Evolutionary conservation across 2,888 invertebrate genomes (phyloP).

Genomic region (Capitulum mitella): DNA sequence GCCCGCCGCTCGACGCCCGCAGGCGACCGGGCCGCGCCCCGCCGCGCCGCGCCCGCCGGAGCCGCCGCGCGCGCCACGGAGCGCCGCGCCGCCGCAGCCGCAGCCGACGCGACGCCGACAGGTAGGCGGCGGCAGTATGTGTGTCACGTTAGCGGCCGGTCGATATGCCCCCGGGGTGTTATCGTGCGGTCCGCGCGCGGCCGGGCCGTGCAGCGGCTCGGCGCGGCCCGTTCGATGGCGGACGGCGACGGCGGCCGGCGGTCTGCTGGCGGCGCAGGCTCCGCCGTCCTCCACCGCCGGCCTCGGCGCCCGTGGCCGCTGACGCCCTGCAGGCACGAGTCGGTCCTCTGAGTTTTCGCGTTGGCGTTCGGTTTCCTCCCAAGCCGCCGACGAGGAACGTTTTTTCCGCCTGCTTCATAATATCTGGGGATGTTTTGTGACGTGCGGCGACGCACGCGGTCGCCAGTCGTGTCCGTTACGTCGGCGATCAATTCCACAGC

Average conservation of each 20-base stretch:
- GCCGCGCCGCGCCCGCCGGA: not conserved
- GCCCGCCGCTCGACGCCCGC: not conserved
- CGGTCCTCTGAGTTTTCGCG: no score
- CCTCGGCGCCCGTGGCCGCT: no score
- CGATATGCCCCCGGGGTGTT: constrained; percentile 6
- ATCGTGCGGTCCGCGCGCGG: not conserved
- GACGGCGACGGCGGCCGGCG: not conserved
- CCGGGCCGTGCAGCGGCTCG: not conserved
- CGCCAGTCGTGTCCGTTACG: no score
- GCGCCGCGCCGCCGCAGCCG: not conserved
- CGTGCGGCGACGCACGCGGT: no score
- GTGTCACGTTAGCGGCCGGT: not conserved
- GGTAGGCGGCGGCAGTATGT: not conserved
- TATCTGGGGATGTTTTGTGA: no score
- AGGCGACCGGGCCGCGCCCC: not conserved
- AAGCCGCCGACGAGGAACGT: no score
- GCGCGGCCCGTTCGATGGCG: no score
- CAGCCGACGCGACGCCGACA: not conserved
- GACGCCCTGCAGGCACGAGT: no score
- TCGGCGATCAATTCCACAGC: no score
- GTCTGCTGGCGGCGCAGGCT: not conserved
- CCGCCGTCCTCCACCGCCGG: no score
- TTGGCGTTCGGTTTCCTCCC: no score
- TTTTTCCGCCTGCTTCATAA: no score
- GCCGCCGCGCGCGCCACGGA: not conserved